Evolutionary conservation across 2,888 invertebrate species (phyloP).

Genomic region (Mesoligia furuncula): DNA sequence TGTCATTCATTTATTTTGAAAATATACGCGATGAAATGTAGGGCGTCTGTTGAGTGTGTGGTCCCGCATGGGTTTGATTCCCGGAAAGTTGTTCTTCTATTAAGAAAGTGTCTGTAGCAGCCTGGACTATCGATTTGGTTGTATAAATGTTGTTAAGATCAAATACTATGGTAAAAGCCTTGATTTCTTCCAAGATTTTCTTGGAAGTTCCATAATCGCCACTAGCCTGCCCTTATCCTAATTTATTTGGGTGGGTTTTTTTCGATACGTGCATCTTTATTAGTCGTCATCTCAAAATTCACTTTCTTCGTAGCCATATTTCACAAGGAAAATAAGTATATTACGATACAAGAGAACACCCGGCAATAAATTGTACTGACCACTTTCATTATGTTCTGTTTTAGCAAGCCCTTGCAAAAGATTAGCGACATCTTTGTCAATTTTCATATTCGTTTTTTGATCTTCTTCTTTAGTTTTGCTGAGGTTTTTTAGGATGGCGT

Average conservation of each 20-base stretch:
- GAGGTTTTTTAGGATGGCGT: conserved; percentile 72
- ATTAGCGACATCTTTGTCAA: conserved; percentile 57
- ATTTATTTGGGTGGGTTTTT: background rate
- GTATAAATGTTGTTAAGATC: background rate
- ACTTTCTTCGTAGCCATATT: background rate
- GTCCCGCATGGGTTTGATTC: background rate
- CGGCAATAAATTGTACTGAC: conserved; percentile 65
- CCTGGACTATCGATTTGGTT: background rate
- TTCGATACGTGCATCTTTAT: background rate
- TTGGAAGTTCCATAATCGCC: background rate
- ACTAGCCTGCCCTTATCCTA: background rate
- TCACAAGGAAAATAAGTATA: background rate
- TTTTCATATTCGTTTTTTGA: conserved; percentile 22
- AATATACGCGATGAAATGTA: background rate
- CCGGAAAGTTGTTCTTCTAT: background rate
- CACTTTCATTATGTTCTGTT: conserved; percentile 71
- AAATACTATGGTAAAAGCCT: background rate
- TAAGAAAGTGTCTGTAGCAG: background rate
- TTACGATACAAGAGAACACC: background rate
- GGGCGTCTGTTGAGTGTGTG: background rate
- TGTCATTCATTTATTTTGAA: conserved; percentile 6
- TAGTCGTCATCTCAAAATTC: background rate
- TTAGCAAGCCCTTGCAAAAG: conserved; percentile 70
- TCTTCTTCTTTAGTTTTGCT: conserved; percentile 58
- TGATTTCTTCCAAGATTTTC: no score